Evolutionary conservation across 1,140 invertebrate species (phyloP), one percentile per base, ranked within the genome.

Genomic region (Danaus plexippus): DNA sequence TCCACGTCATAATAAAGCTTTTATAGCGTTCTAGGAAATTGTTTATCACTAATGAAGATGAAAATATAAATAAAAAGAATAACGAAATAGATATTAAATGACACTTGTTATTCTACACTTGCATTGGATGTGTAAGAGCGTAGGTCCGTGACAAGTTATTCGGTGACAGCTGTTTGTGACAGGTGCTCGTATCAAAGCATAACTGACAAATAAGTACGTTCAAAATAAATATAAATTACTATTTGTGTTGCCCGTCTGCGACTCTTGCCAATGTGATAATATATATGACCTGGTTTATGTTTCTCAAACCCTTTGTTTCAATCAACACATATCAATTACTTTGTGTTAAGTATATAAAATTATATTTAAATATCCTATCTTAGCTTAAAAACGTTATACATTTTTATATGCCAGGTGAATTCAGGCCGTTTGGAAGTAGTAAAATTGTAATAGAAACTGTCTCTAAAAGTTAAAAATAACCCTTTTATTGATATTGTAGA

Each of bases 1-100:
- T 54, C 54, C 47, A 43, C 58, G 52, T 57, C 57, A 60, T 53
- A 64, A 63, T 61, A 59, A 56, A 56, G 43, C 47, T 47, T 57
- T 64, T 64, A 57, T 60, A 54, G 44, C 58, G 44, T 57, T 64
- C 63, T 60, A 54, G 52, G 63, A 64, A 61, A 64, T 54, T 51
- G 42, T 57, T 53, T 55, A 32, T 50, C 45, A 40, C 52, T 32
- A 59, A 52, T 50, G 49, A 56, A 53, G 53, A 56, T 46, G 40
- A 42, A 50, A 15, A 47, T 55, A 52, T 56, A 60, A 61, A 61
- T 60, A 50, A 22, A 51, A 32, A 32, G 0, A 4, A 32, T 32
- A 32, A 4, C 1, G 1, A 8, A 32, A 32, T 32, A 32, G 1
- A 32, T 32, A 32, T 32, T 3, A 32, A 3, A 8, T 32, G 22